Base-by-base conservation (phyloP, 2,888 invertebrate species). In the Adelognathus sp. region DNA sequence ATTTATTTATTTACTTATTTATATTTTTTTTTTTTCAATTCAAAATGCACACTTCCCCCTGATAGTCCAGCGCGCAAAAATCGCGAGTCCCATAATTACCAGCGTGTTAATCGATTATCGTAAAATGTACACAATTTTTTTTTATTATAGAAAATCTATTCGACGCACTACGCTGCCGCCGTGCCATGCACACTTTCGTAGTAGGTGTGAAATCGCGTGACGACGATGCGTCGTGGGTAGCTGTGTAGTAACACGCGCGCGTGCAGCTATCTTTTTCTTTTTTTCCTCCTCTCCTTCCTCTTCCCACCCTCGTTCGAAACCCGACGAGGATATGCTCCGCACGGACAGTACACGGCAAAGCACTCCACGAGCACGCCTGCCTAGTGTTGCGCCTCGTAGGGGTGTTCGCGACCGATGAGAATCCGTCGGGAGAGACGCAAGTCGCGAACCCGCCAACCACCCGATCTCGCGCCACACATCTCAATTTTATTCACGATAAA, bases 361-460 rank as follows among this genome's bases (percentile, higher is more conserved):
- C 21, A 50, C 24, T n/a, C 29, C 9, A n/a, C 66, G 7, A 33
- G 36, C 36, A 29, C 70, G 44, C 33, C 58, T 5, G 16, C 31
- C 29, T 67, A 77, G 21, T 72, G 44, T 33, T 27, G 39, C 36
- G 33, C 54, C 11, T 61, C 39, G 61, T 61, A 61, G 21, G 61
- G 72, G 14, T 44, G 61, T 31, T 16, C 33, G 36, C 46, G 60
- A 36, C 16, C 36, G 39, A 24, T 21, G 24, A 33, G 44, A 6
- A 77, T 58, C 54, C 72, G 61, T 73, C 63, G 67, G 46, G 31
- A 36, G 61, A 63, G 44, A 56, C 61, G 61, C 46, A 46, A 69
- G 21, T 69, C 67, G 36, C 72, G 72, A n/a, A 63, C 61, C 63
- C 72, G 77, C 77, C 72, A 61, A 69, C 72, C 18, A 9, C 14